Evolutionary conservation across 23 tunicate genomes (phyloP).

Genomic region (Pegea sp.): DNA sequence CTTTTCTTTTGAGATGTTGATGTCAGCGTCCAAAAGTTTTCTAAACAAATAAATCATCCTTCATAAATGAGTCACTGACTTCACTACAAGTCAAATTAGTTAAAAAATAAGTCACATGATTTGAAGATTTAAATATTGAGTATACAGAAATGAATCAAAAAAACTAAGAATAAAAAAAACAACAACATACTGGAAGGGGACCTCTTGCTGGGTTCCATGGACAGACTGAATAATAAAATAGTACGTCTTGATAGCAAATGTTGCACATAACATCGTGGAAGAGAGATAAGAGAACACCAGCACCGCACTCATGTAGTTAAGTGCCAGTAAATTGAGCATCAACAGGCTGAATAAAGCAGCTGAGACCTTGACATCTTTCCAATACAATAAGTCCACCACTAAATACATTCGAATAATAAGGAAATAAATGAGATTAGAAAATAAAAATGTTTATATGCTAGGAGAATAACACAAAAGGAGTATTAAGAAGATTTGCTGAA

Average conservation of each 20-base stretch:
- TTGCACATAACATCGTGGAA: conserved; percentile 50
- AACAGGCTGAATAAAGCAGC: conserved; percentile 25
- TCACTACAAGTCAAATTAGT: too few relatives aligned
- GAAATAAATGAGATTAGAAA: too few relatives aligned
- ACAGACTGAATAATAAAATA: conserved; percentile 62
- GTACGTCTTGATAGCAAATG: conserved; percentile 33
- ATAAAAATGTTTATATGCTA: too few relatives aligned
- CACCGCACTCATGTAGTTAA: conserved; percentile 39
- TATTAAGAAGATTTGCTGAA: too few relatives aligned
- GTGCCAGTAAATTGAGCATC: conserved; percentile 32
- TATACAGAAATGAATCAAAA: too few relatives aligned
- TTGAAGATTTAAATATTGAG: too few relatives aligned
- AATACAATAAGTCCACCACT: conserved; percentile 74
- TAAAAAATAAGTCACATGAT: too few relatives aligned
- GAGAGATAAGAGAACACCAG: conserved; percentile 47
- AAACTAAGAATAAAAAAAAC: too few relatives aligned
- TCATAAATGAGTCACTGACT: too few relatives aligned
- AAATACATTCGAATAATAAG: too few relatives aligned
- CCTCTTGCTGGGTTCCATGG: conserved; percentile 78
- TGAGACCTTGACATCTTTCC: conserved; percentile 47
- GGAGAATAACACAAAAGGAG: too few relatives aligned
- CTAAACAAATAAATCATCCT: conserved; percentile 17
- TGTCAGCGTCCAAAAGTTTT: conserved; percentile 34
- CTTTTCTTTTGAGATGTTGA: conserved; percentile 30
- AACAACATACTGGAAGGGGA: conserved; percentile 92